Evolutionary conservation across 2,888 invertebrate genomes (phyloP).

Genomic region (Leptinotarsa haldemani): DNA sequence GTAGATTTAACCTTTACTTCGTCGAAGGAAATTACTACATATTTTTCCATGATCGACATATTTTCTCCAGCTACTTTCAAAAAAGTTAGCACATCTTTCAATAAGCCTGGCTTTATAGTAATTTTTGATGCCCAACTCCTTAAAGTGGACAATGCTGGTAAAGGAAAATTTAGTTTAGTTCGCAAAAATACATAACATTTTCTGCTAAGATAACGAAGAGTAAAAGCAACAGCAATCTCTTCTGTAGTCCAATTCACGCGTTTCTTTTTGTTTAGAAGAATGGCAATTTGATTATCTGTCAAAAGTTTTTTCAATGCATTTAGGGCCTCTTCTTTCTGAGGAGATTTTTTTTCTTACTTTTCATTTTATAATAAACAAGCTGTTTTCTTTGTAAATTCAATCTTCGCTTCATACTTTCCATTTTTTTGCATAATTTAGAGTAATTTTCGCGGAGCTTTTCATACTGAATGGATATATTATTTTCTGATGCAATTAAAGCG

Average conservation of each 20-base stretch:
- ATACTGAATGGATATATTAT: slow-evolving; percentile 1
- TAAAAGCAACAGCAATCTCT: slow-evolving; percentile 14
- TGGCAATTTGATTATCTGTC: slow-evolving; percentile 11
- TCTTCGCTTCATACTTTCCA: slow-evolving; percentile 1
- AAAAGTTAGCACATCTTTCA: slow-evolving; percentile 35
- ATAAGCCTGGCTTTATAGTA: slow-evolving; percentile 23
- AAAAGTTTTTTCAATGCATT: slow-evolving; percentile 4
- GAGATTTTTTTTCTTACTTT: not conserved
- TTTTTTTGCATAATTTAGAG: slow-evolving; percentile 1
- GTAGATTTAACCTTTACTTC: slow-evolving; percentile 34
- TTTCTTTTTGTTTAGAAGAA: slow-evolving; percentile 8
- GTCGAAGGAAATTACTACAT: slow-evolving; percentile 36
- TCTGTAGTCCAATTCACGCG: slow-evolving; percentile 8
- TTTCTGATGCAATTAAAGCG: slow-evolving; percentile 1
- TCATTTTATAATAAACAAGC: not conserved
- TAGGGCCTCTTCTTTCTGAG: not conserved
- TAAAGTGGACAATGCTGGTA: slow-evolving; percentile 38
- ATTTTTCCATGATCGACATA: not conserved
- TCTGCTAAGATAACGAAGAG: not conserved
- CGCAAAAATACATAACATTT: slow-evolving; percentile 5
- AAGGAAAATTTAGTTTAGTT: slow-evolving; percentile 23
- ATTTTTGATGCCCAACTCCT: slow-evolving; percentile 40
- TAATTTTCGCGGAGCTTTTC: slow-evolving; percentile 3
- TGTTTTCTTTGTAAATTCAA: not conserved
- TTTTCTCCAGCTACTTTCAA: not conserved